Percentiles rank a stretch among this genome's conserved stretches.
These are phyloP conservation scores for Heliconius congener DNA, from an alignment of 1,140 invertebrate species.

Conservation along the genomic window DNA sequence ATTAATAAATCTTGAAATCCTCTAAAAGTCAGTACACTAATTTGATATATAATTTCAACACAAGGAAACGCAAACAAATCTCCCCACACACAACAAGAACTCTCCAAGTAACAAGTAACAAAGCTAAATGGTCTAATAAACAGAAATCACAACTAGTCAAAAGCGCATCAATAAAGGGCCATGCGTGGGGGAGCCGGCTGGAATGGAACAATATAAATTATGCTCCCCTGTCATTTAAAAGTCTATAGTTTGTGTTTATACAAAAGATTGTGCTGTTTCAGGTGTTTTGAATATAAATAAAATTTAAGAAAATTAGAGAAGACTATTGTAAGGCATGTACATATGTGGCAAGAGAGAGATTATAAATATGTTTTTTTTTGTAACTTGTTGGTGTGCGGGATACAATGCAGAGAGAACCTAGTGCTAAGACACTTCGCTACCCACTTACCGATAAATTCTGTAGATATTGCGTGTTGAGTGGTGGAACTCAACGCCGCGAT, in stretches of 20 bases:
- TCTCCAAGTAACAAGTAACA: slow-evolving; percentile 45
- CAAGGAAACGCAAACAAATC: slow-evolving; percentile 23
- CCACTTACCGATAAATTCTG: too few species aligned
- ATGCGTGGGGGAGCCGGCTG: slow-evolving; percentile 46
- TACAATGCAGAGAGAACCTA: too few species aligned
- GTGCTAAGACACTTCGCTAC: too few species aligned
- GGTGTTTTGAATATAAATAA: background rate
- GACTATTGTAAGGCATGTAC: too few species aligned
- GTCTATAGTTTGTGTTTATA: slow-evolving; percentile 39
- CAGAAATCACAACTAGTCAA: slow-evolving; percentile 73
- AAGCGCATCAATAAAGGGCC: slow-evolving; percentile 71
- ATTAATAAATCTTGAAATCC: background rate
- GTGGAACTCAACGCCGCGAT: too few species aligned
- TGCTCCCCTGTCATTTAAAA: slow-evolving; percentile 34
- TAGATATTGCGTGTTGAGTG: too few species aligned
- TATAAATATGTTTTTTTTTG: too few species aligned
- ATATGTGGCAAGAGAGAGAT: background rate
- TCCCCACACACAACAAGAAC: slow-evolving; percentile 27
- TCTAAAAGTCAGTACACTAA: background rate
- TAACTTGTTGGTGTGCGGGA: too few species aligned
- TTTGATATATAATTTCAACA: background rate
- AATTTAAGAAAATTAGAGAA: background rate
- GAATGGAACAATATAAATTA: slow-evolving; percentile 62
- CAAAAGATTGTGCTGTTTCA: slow-evolving; percentile 13
- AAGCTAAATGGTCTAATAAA: slow-evolving; percentile 71